Base-by-base conservation (phyloP, 1,140 invertebrate genomes). In the Drosophila biarmipes region DNA sequence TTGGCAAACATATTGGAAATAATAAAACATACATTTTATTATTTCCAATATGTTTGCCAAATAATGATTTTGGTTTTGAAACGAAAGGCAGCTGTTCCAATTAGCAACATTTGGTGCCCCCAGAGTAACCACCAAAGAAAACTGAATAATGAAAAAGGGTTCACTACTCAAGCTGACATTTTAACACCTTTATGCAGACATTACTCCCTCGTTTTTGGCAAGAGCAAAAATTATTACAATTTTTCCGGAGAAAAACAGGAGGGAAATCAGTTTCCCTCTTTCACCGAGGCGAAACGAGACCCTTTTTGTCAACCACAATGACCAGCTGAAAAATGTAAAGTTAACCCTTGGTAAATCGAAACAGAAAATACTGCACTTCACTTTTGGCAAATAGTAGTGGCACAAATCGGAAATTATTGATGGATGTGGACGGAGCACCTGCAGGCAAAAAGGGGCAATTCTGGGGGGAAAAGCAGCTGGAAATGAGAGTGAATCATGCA, bases 261-360 rank as follows among this genome's bases (percentile, higher is more conserved):
- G 40, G 68, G 46, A 75, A 51, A 45, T 35, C 24, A 34, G 49
- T 69, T 34, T 34, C 78, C 69, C 74, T 53, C 12, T 56, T 61
- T 27, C 53, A 14, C 8, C 21, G 31, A 40, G 15, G 56, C 35
- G 24, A 40, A 61, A 58, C 53, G 24, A 58, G 24, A 29, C 37
- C 53, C 53, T 58, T 67, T 72, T 61, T 62, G 51, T 45, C 56
- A 51, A 66, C 71, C 54, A 61, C 73, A 86, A 66, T 89, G 72
- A 77, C 66, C 84, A 87, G 84, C 75, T 87, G 84, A 74, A 84
- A 87, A 82, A 57, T 75, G 48, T 46, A 61, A 46, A 46, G 67
- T 71, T 63, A 69, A 48, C 66, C 51, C 59, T 63, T 63, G 72
- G 40, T n/a, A 66, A 78, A 86, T 85, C 63, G 82, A 67, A 43